phyloP scores from a whole-genome alignment of 2,797 vertebrate genomes.

The Pygocentrus nattereri region DNA sequence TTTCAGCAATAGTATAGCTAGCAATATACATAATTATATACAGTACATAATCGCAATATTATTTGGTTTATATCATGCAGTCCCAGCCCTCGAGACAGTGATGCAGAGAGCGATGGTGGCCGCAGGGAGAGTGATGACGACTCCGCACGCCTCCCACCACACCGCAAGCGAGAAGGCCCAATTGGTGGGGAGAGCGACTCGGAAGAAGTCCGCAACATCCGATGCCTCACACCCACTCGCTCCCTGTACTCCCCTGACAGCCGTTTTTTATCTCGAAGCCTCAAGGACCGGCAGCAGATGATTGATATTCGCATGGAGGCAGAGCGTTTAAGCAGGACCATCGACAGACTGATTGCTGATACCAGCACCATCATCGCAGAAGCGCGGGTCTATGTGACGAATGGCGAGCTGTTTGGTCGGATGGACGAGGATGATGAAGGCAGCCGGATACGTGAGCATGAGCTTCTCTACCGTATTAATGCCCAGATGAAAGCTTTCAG shows the following conservation, averaged over 20 bases:
- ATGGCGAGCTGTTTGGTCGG: slow-evolving; percentile 93
- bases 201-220: slow-evolving; percentile 94
- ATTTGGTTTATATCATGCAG: neutral
- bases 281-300: slow-evolving; percentile 97
- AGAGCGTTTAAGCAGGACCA: slow-evolving; percentile 94
- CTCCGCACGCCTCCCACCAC: slow-evolving; percentile 87
- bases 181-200: slow-evolving; percentile 97
- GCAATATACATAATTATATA: no score
- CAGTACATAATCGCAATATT: neutral
- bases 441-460: slow-evolving; percentile 94
- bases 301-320: slow-evolving; percentile 97
- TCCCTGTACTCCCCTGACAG: slow-evolving; percentile 88
- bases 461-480: slow-evolving; percentile 96
- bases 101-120: slow-evolving; percentile 93
- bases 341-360: slow-evolving; percentile 95
- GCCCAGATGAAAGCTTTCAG: slow-evolving; percentile 98
- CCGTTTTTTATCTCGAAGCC: slow-evolving; percentile 92
- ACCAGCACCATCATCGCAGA: slow-evolving; percentile 98
- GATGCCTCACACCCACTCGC: slow-evolving; percentile 94
- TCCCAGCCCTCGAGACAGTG: slow-evolving; percentile 93
- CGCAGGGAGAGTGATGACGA: slow-evolving; percentile 92
- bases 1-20: no score
- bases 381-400: slow-evolving; percentile 92
- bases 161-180: slow-evolving; percentile 96
- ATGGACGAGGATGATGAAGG: slow-evolving; percentile 97